Percentiles rank a stretch among this genome's conserved stretches.
These are phyloP conservation scores for Pocillopora verrucosa DNA, from an alignment of 64 coral and sea anemone species.

Conservation along the genomic window DNA sequence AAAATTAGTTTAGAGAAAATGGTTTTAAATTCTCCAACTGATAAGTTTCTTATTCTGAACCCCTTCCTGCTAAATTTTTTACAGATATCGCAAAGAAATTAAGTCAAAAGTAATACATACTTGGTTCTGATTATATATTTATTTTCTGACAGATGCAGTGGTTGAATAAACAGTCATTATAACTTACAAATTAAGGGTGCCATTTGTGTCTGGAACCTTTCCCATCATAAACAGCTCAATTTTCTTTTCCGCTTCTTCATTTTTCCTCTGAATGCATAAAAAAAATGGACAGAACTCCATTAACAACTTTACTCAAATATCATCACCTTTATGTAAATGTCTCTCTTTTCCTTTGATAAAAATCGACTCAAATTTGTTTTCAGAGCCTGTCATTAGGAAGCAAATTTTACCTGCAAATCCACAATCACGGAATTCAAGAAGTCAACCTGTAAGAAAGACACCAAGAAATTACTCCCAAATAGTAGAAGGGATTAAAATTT, in stretches of 20 bases:
- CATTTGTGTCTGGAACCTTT: slow-evolving; percentile 52
- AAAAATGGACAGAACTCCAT: not conserved
- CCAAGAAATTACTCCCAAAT: not conserved
- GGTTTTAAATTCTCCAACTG: too few species aligned
- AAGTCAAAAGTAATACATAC: too few species aligned
- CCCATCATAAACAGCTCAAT: slow-evolving; percentile 72
- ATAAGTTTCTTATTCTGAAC: too few species aligned
- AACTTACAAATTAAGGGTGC: slow-evolving; percentile 30
- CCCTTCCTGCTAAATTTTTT: too few species aligned
- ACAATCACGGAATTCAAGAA: slow-evolving; percentile 76
- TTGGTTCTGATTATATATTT: too few species aligned
- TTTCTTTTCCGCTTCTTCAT: slow-evolving; percentile 68
- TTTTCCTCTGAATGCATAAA: slow-evolving; percentile 71
- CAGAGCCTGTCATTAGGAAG: not conserved
- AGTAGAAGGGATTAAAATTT: too few species aligned
- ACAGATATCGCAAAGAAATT: too few species aligned
- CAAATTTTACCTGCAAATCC: slow-evolving; percentile 47
- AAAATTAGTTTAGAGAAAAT: too few species aligned
- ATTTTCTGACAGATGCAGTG: too few species aligned
- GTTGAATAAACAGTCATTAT: not conserved
- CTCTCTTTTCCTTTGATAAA: too few species aligned
- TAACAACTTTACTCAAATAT: not conserved
- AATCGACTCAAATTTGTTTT: not conserved
- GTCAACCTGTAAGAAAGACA: slow-evolving; percentile 36
- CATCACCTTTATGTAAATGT: not conserved